Evolutionary conservation across 2,113 vertebrate species (phyloP), one percentile per base, ranked within the genome.

Genomic region (Poicephalus gulielmi): DNA sequence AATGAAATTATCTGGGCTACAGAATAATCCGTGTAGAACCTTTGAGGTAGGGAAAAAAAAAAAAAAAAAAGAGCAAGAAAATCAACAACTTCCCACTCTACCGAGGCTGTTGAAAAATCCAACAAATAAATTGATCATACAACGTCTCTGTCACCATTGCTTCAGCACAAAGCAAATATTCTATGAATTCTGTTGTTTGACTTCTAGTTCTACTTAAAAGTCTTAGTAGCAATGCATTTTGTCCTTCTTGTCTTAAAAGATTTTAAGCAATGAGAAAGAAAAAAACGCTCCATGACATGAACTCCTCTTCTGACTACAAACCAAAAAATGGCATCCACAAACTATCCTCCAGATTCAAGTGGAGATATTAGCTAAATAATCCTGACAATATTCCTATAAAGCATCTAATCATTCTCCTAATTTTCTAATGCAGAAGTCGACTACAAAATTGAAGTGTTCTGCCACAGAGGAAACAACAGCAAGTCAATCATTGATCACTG

Each of bases 211-310:
- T 68, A 52, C 18, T 47, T 41, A 19, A 11, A 83, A 68, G 19
- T 41, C n/a, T 70, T 37, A 64, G 35, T 17, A 89, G 46, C 13
- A 71, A 41, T 18, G 31, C 10, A 37, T n/a, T 71, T 76, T 71
- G 31, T 59, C 27, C 39, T 49, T 73, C 41, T 27, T 8, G 25
- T 71, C 57, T 47, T 66, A 7, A 82, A 62, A 66, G 49, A 46
- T 37, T 39, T 33, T 53, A 52, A 66, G 27, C 50, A 71, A 14
- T 13, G 8, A 66, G 30, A 70, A 52, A 68, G 22, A 18, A 80
- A 59, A 27, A 5, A 7, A 2, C 0, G 1, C 4, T 59, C 31
- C 23, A 18, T 9, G 15, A 70, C 24, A 35, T 33, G 17, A 71
- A 76, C 33, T 47, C 39, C 35, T 31, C 6, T 10, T 75, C 11